Base-by-base conservation (phyloP, 2,797 vertebrate species). In the Sebastes diaconus region DNA sequence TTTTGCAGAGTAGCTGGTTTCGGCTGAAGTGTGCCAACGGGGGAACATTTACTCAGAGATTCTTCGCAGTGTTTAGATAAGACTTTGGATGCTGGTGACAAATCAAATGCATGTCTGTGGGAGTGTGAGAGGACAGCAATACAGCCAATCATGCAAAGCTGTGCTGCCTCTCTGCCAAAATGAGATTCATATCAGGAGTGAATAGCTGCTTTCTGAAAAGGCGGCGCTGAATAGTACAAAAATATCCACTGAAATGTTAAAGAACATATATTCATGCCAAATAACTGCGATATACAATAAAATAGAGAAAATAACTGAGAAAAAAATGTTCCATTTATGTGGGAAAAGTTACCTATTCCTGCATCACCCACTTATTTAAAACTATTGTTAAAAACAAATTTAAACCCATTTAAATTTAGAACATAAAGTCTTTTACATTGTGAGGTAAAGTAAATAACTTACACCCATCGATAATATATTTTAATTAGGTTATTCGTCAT, bases 61-160 rank as follows among this genome's bases (percentile, higher is more conserved):
- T 93, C 87, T 93, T 92, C 73, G 87, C 93, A 88, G 90, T 92
- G 90, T 94, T 93, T 92, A 90, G 88, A 90, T 93, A 89, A 93
- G 90, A 92, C 93, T 86, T 90, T 89, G 91, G 92, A 93, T 92
- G 92, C 91, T 81, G 81, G 89, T 95, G 94, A 95, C 94, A 94
- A 95, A 96, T 94, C 86, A 88, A 92, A 93, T 87, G 92, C 90
- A 80, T 91, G 88, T 92, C 93, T 91, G 92, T 87, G 88, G 92
- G 90, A 89, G 91, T 90, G 93, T 80, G 89, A 92, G 87, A 90
- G 84, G 87, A 90, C 79, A 84, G 87, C 80, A 85, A 89, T 92
- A 91, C 88, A 91, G 90, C 93, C 93, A 92, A 88, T 94, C 93
- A 95, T 94, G 94, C 94, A 95, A 94, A 95, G 94, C 94, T 90